phyloP scores from a whole-genome alignment of 2,113 vertebrate species.

The Eublepharis macularius region DNA sequence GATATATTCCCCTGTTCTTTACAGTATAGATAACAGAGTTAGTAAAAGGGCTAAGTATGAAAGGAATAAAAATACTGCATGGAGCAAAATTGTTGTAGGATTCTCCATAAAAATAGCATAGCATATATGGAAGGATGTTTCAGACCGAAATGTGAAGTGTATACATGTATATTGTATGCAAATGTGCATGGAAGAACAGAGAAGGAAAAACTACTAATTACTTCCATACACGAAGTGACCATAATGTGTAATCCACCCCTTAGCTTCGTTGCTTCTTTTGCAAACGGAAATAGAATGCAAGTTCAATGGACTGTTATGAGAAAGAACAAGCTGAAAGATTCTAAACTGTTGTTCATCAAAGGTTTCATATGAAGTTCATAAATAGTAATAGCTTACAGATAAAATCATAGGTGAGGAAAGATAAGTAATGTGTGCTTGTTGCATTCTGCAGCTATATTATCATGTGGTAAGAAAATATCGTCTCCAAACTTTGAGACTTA shows the following conservation, averaged over 20 bases:
- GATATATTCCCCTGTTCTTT: too few relatives aligned
- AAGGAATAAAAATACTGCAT: too few relatives aligned
- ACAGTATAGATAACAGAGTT: too few relatives aligned
- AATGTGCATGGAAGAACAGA: too few relatives aligned
- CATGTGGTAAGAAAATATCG: neutral
- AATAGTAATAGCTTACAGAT: neutral
- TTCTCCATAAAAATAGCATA: neutral
- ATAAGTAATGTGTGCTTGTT: neutral
- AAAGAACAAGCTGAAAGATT: neutral
- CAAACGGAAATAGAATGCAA: neutral
- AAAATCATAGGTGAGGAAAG: neutral
- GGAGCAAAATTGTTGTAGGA: constrained; percentile 46
- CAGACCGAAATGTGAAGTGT: constrained; percentile 11
- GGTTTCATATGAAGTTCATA: neutral
- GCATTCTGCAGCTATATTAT: neutral
- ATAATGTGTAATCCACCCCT: neutral
- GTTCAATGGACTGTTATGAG: neutral
- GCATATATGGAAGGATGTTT: neutral
- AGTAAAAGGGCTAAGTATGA: too few relatives aligned
- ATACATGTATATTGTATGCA: too few relatives aligned
- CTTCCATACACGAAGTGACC: neutral
- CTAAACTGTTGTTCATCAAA: neutral
- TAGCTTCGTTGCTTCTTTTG: neutral
- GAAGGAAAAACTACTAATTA: too few relatives aligned
- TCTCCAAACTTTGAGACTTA: neutral